Conservation (phyloP, 2,797 vertebrate genomes). For the Galago senegalensis region DNA sequence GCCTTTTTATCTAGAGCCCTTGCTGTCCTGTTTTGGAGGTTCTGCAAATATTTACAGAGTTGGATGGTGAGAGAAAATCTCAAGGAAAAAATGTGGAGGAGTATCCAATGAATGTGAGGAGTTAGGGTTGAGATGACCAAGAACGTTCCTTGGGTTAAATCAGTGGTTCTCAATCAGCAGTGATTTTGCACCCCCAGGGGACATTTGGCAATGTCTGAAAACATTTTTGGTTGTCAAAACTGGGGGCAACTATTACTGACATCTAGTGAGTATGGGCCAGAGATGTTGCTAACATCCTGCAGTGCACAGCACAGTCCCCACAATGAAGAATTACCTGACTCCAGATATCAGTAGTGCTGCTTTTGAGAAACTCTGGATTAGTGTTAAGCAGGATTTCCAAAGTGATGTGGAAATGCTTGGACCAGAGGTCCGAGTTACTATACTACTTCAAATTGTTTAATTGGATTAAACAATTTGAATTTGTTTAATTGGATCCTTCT, state of each 20-base stretch:
- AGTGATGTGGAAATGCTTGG: not conserved
- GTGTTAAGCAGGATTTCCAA: not conserved
- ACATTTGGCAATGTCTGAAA: not conserved
- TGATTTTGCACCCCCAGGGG: not conserved
- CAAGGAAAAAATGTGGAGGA: not conserved
- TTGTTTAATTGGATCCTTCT: constrained; percentile 39
- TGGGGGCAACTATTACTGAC: not conserved
- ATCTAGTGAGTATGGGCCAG: not conserved
- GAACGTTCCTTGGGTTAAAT: not conserved
- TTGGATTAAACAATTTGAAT: not conserved
- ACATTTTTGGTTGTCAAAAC: not conserved
- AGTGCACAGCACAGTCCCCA: not conserved
- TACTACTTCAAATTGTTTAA: no score
- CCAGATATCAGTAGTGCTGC: not conserved
- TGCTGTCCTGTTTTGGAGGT: not conserved
- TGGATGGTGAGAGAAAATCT: not conserved
- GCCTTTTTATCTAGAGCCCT: not conserved
- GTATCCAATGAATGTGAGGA: not conserved
- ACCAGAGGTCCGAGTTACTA: not conserved
- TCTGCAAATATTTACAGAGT: constrained; percentile 18
- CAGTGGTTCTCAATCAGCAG: not conserved
- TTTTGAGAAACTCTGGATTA: not conserved
- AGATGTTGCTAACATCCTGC: not conserved
- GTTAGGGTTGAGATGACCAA: constrained; percentile 15
- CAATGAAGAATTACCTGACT: not conserved